phyloP scores from a whole-genome alignment of 2,113 vertebrate species.

The Siniperca chuatsi region DNA sequence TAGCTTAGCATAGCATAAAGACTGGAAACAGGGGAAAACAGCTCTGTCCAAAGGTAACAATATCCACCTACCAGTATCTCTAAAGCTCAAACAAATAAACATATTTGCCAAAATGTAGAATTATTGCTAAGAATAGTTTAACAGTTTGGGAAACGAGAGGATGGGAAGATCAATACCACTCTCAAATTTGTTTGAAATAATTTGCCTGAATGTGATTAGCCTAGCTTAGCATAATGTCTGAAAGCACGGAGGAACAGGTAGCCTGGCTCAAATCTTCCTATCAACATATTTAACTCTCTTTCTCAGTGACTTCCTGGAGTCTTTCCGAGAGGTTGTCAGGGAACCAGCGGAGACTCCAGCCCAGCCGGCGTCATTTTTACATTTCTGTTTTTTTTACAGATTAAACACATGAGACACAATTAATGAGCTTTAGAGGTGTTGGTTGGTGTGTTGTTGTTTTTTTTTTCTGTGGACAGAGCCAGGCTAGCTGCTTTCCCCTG shows the following conservation, averaged over 20 bases:
- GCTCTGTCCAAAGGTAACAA: not conserved
- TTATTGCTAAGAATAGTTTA: not conserved
- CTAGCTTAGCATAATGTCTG: not conserved
- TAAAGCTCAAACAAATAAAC: not conserved
- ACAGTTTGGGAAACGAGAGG: not conserved
- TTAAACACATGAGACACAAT: not conserved
- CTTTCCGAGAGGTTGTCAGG: not conserved
- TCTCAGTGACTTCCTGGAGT: not conserved
- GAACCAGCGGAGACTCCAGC: not conserved
- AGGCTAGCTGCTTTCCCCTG: not conserved
- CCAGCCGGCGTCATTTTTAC: not conserved
- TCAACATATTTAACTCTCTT: not conserved
- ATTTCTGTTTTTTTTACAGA: not conserved
- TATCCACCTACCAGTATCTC: not conserved
- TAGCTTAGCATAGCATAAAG: not conserved
- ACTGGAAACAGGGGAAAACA: not conserved
- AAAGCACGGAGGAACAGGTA: not conserved
- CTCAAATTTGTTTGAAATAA: not conserved
- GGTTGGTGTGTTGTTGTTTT: not conserved
- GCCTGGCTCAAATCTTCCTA: not conserved
- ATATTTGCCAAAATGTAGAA: not conserved
- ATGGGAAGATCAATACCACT: not conserved
- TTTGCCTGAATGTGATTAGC: not conserved
- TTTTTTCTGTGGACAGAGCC: not conserved
- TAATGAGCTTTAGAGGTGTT: not conserved